phyloP scores from a whole-genome alignment of 1,140 invertebrate genomes.

The Drepana arcuata region DNA sequence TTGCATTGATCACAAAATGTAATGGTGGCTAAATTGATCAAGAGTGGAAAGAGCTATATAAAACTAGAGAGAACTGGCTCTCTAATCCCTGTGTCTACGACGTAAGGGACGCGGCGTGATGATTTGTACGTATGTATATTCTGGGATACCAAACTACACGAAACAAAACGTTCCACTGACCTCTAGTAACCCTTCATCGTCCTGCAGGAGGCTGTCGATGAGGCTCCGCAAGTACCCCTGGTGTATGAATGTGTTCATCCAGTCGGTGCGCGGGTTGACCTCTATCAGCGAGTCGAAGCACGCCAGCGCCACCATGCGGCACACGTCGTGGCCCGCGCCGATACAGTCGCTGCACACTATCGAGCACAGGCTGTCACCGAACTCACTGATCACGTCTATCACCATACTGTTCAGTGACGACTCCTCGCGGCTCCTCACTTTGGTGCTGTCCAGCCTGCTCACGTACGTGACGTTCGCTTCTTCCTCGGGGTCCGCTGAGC shows the following conservation, averaged over 20 bases:
- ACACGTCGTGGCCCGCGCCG: conserved; percentile 89
- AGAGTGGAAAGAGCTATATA: no score
- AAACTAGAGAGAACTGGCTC: no score
- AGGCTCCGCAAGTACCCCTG: conserved; percentile 89
- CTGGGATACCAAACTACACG: no score
- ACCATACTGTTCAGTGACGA: conserved; percentile 53
- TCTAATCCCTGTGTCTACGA: no score
- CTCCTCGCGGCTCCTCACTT: conserved; percentile 33
- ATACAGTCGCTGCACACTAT: conserved; percentile 89
- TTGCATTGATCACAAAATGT: no score
- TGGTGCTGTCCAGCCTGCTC: conserved; percentile 76
- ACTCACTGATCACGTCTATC: conserved; percentile 71
- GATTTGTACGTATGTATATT: no score
- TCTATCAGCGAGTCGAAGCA: conserved; percentile 86
- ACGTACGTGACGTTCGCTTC: conserved; percentile 56
- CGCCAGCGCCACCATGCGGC: conserved; percentile 88
- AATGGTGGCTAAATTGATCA: no score
- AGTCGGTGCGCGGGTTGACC: conserved; percentile 80
- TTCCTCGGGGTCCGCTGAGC: conserved; percentile 46
- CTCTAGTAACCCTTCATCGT: conserved; percentile 80
- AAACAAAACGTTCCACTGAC: no score
- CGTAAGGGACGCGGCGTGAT: no score
- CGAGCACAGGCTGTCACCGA: conserved; percentile 87
- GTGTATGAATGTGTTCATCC: conserved; percentile 82
- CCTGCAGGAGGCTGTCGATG: conserved; percentile 84